Base-by-base conservation (phyloP, 53 echinoderm and acorn worm species). In the Holothuria scabra region DNA sequence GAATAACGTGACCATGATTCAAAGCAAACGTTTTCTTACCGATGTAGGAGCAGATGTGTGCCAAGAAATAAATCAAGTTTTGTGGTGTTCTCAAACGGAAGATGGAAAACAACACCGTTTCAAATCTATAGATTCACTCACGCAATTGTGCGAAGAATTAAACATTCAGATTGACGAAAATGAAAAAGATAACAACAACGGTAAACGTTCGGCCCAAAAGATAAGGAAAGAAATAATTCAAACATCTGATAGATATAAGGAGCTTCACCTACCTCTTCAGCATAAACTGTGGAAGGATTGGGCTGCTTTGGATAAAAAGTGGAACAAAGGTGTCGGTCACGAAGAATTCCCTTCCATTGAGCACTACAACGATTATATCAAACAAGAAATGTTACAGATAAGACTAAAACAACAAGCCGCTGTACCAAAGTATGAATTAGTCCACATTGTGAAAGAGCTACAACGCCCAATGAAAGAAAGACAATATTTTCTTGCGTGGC, bases 261-360 rank as follows among this genome's bases (percentile, higher is more conserved):
- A 21, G 7, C 16, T 13, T 2, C 18, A 78, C 13, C 58, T 81
- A 34, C 81, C 81, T 5, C 81, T 81, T 34, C 81, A 82, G 46
- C 56, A 74, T 49, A 68, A 63, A 20, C 65, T 61, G 4, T 87
- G 87, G 87, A 83, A 69, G 30, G 55, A 82, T 28, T 87, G 83
- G 87, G 87, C 82, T 16, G 14, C 35, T 0, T 26, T 82, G 46
- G 58, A 87, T 52, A 87, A 87, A 59, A 72, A 64, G 58, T 82
- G 68, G 66, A 78, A 81, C 38, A 81, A 63, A 81, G 44, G 63
- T 8, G 63, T 34, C 41, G 12, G 65, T 5, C 78, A 32, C 1
- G 23, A 62, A 29, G 21, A 35, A 23, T 41, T 63, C 12, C 22
- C 5, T 9, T 60, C 81, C 0, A 81, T 63, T 22, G 81, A 81